Percentiles rank a stretch among this genome's conserved stretches.
Conservation (phyloP, 2,888 invertebrate species). For the Eudasyphora cyanicolor region DNA sequence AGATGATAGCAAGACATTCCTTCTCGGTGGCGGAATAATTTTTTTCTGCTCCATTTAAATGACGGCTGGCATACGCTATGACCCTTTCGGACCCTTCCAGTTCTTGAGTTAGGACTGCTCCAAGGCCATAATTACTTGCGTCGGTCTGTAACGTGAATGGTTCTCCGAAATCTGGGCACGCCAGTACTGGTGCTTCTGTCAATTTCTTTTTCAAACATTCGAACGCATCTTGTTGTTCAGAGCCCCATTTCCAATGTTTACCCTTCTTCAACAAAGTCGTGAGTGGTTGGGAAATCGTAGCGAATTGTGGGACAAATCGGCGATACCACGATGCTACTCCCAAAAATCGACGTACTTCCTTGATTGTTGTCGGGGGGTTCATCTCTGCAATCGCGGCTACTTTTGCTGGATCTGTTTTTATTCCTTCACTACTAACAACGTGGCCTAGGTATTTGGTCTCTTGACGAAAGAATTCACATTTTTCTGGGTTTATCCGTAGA, state of each 20-base stretch:
- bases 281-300: slow-evolving; percentile 6
- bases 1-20: too few relatives aligned
- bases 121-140: too few relatives aligned
- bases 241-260: slow-evolving; percentile 40
- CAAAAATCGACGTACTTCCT: slow-evolving; percentile 15
- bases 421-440: not conserved
- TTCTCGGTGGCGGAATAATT: too few relatives aligned
- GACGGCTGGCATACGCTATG: too few relatives aligned
- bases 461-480: slow-evolving; percentile 11
- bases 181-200: slow-evolving; percentile 6
- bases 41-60: too few relatives aligned
- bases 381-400: slow-evolving; percentile 6
- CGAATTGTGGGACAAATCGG: slow-evolving; percentile 27
- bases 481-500: slow-evolving; percentile 3
- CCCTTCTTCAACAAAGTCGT: slow-evolving; percentile 44
- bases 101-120: too few relatives aligned
- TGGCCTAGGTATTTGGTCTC: not conserved
- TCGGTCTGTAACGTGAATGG: too few relatives aligned
- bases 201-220: slow-evolving; percentile 23
- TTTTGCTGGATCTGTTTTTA: not conserved
- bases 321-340: slow-evolving; percentile 42
- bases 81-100: too few relatives aligned
- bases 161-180: too few relatives aligned
- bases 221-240: slow-evolving; percentile 27
- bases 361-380: not conserved